These are phyloP conservation scores for Pseudococcus jackbeardsleyi DNA, from an alignment of 2,888 invertebrate species.

Conservation along the genomic window DNA sequence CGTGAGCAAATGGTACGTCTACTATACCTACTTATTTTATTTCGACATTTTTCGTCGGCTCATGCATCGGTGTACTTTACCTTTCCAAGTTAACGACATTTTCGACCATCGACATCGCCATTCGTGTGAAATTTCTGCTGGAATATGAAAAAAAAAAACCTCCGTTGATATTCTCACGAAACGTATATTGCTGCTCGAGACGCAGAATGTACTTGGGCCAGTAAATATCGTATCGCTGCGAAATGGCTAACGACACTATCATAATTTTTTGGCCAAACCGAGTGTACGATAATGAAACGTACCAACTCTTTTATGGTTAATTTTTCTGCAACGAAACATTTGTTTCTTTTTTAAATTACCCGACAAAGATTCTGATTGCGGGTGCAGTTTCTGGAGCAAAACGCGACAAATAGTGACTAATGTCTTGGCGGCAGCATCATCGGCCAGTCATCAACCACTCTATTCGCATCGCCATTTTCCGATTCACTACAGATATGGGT, in stretches of 20 bases:
- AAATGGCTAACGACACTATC: background rate
- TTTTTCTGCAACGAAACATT: constrained; percentile 28
- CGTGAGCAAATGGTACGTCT: background rate
- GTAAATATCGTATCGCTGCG: background rate
- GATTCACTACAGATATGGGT: constrained; percentile 51
- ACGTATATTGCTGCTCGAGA: background rate
- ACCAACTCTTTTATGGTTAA: background rate
- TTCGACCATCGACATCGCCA: background rate
- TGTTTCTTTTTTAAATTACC: constrained; percentile 68
- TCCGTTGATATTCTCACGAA: constrained; percentile 19
- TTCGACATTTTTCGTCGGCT: background rate
- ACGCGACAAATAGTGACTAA: constrained; percentile 68
- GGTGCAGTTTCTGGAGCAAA: constrained; percentile 75
- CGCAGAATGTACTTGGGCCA: background rate
- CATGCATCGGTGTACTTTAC: background rate
- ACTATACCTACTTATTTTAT: background rate
- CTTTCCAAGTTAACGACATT: constrained; percentile 19
- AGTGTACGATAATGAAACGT: background rate
- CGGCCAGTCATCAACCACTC: constrained; percentile 66
- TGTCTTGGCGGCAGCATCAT: constrained; percentile 36
- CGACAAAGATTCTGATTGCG: constrained; percentile 74
- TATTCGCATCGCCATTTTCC: constrained; percentile 41
- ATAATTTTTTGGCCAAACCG: background rate
- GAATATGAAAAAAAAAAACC: background rate
- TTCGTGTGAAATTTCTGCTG: background rate